Evolutionary conservation across 2,888 invertebrate genomes (phyloP).

Genomic region (Agrotis clavis): DNA sequence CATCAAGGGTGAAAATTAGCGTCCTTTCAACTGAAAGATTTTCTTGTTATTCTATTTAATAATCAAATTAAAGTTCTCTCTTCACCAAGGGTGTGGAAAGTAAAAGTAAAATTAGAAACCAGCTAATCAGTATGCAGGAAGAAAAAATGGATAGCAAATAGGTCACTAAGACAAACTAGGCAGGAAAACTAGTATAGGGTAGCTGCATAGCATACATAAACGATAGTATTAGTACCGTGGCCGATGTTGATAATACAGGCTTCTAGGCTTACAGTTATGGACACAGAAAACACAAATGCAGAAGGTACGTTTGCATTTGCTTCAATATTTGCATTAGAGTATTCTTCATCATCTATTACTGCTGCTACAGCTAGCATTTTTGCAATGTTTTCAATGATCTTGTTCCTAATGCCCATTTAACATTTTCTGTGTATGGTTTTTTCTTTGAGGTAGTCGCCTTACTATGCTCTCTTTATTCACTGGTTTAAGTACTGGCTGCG

Average conservation of each 20-base stretch:
- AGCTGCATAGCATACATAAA: conserved; percentile 37
- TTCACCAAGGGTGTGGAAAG: not conserved
- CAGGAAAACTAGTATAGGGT: conserved; percentile 31
- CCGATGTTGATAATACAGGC: conserved; percentile 36
- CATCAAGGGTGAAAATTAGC: not conserved
- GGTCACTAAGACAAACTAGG: conserved; percentile 37
- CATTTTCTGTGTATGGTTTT: not conserved
- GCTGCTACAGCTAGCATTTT: not conserved
- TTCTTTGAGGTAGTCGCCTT: not conserved
- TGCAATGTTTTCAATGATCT: not conserved
- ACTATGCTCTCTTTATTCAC: conserved; percentile 10
- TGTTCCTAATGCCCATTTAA: not conserved
- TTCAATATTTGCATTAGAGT: not conserved
- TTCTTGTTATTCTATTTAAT: too few species aligned
- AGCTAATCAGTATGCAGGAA: conserved; percentile 3
- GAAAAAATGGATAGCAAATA: conserved; percentile 36
- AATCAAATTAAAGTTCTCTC: not conserved
- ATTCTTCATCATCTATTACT: not conserved
- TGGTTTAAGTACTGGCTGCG: conserved; percentile 14
- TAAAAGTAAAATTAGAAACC: conserved; percentile 28
- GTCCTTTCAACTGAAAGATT: not conserved
- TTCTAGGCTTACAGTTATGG: conserved; percentile 57
- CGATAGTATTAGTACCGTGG: conserved; percentile 29
- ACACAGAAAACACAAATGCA: conserved; percentile 15
- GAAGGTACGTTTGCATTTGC: not conserved